Evolutionary conservation across 1,140 invertebrate genomes (phyloP), one percentile per base, ranked within the genome.

Genomic region (Monomorium pharaonis): DNA sequence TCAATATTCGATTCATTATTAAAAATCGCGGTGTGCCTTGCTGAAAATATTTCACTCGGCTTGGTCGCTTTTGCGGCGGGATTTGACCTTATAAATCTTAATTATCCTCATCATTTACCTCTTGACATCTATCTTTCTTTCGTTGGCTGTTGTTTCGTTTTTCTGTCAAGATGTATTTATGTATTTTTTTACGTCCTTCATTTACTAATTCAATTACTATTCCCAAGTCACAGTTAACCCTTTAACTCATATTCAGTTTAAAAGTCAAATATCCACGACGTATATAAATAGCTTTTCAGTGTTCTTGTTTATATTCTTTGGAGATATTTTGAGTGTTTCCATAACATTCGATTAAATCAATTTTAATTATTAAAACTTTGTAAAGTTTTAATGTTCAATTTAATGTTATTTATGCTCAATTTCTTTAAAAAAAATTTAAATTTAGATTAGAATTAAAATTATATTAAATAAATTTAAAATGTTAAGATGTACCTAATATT

Each of bases 31-130:
- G 86, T 85, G 74, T 67, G 90, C 90, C 88, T 90, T 58, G 75
- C 69, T 91, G 86, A 91, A 91, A 91, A 91, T 91, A 91, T 91
- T 91, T 91, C 88, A 86, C 83, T 87, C 44, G 90, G 90, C 89
- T 91, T 91, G 90, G 88, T 91, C 88, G 69, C 78, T 84, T 65
- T 83, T 14, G 14, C 37, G 84, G 30, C 86, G 86, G 80, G 86
- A 91, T 91, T 91, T 72, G 75, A 86, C 60, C 47, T 70, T 74
- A 18, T 33, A 51, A 54, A 78, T 74, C 27, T 60, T 85, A 69
- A 70, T 67, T 75, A 67, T 70, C 51, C 33, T 67, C 56, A 10
- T 24, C 51, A 54, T 65, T 33, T 37, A 60, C 24, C 47, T 24
- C 14, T 10, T 27, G 12, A 21, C 44, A 42, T 49, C 18, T 83